Evolutionary conservation across 2,888 invertebrate species (phyloP), one percentile per base, ranked within the genome.

Genomic region (Agonopterix subpropinquella): DNA sequence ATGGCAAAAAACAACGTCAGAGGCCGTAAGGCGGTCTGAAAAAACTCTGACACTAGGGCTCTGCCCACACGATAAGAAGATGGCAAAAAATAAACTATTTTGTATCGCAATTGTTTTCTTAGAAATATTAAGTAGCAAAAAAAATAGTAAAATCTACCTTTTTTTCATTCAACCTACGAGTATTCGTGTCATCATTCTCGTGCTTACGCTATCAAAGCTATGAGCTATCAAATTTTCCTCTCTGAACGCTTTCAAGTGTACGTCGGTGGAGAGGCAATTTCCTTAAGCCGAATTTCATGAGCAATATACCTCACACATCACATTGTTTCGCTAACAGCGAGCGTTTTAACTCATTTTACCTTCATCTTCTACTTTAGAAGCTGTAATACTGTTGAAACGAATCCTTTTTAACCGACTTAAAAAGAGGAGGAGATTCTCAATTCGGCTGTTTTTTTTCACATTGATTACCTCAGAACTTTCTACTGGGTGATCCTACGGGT

Each of bases 261-360:
- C 72, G 73, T 73, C 64, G 61, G 67, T 70, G 64, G 65, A 72
- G 71, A 74, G 75, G 82, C 85, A 87, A 86, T 88, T 85, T 85
- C 79, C 84, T 76, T 81, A 81, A 86, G 80, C 78, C 75, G 71
- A 82, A 77, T 84, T 87, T 85, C 82, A 85, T 79, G 80, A 82
- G 75, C 79, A 67, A 77, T 78, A 78, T 80, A 80, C 75, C 78
- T 70, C 73, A 72, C 73, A 73, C 74, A 73, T 77, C 72, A 77
- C 75, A 71, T 74, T 80, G 77, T 80, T 75, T 73, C 10, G 63
- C 64, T 73, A 69, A 71, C 64, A 64, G 64, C 59, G 56, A 64
- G 65, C 62, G 60, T 67, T 74, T 72, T 71, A 67, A 66, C 70
- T 62, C 68, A 66, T 71, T 76, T 71, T 70, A 58, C 63, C 62